Conservation (phyloP, 2,888 invertebrate species). For the Rotaria magnacalcarata region DNA sequence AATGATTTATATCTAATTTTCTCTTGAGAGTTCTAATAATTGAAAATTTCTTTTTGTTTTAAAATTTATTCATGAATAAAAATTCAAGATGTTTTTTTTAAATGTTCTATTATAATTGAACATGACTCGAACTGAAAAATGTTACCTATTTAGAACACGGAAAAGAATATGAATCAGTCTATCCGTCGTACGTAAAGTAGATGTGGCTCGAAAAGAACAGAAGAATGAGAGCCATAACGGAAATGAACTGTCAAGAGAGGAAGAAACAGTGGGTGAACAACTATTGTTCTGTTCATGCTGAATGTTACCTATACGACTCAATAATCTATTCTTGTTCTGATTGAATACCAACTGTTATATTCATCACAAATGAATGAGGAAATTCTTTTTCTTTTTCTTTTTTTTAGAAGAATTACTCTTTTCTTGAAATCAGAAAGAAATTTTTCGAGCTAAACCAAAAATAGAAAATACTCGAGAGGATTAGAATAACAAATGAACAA, state of each 20-base stretch:
- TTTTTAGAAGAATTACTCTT: no score
- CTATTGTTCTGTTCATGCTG: not conserved
- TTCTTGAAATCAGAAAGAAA: not conserved
- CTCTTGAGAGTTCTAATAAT: not conserved
- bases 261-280: not conserved
- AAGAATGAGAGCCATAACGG: not conserved
- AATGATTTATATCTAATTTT: not conserved
- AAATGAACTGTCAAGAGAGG: constrained; percentile 1
- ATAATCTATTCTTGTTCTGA: constrained; percentile 2
- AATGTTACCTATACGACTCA: not conserved
- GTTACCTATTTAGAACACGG: not conserved
- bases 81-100: not conserved
- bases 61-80: not conserved
- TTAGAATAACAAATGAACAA: not conserved
- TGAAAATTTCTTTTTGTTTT: not conserved
- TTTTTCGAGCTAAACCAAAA: not conserved
- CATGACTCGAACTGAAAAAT: not conserved
- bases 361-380: not conserved
- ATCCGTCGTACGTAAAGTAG: not conserved
- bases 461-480: not conserved
- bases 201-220: not conserved
- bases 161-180: not conserved
- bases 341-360: not conserved
- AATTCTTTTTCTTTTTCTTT: not conserved
- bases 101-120: not conserved